Percentiles rank a stretch among this genome's conserved stretches.
Conservation (phyloP, 2,888 invertebrate genomes). For the Ormyrus rosae region DNA sequence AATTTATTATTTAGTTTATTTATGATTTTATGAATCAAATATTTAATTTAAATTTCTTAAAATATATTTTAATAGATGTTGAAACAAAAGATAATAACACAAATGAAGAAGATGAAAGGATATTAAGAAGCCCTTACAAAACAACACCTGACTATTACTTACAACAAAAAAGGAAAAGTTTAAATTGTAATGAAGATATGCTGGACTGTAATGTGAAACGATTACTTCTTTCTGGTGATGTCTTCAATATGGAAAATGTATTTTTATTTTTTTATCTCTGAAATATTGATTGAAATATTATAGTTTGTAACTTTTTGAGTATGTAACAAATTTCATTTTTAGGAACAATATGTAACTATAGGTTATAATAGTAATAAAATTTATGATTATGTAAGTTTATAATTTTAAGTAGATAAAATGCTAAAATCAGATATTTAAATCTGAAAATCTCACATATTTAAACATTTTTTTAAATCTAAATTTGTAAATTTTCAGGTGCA, state of each 20-base stretch:
- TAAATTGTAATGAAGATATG: not conserved
- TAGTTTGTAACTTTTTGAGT: not conserved
- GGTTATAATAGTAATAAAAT: not conserved
- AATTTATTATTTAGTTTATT: no score
- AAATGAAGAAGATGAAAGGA: not conserved
- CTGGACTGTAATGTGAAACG: slow-evolving; percentile 5
- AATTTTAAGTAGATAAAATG: not conserved
- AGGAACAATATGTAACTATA: not conserved
- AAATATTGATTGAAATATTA: not conserved
- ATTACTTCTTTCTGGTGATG: not conserved
- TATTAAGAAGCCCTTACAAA: not conserved
- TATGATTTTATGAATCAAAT: not conserved
- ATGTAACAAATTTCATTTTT: not conserved
- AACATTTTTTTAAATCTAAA: not conserved
- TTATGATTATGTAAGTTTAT: not conserved
- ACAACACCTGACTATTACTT: not conserved
- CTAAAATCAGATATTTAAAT: not conserved
- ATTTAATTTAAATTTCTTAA: not conserved
- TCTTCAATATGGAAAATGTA: slow-evolving; percentile 7
- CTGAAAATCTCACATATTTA: not conserved
- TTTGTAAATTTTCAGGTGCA: slow-evolving; percentile 14
- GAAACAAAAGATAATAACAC: not conserved
- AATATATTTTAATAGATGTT: slow-evolving; percentile 13
- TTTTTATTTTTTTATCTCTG: slow-evolving; percentile 13
- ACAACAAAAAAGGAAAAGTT: slow-evolving; percentile 14